Evolutionary conservation across 2,888 invertebrate species (phyloP), one percentile per base, ranked within the genome.

Genomic region (Drosophila formosana): DNA sequence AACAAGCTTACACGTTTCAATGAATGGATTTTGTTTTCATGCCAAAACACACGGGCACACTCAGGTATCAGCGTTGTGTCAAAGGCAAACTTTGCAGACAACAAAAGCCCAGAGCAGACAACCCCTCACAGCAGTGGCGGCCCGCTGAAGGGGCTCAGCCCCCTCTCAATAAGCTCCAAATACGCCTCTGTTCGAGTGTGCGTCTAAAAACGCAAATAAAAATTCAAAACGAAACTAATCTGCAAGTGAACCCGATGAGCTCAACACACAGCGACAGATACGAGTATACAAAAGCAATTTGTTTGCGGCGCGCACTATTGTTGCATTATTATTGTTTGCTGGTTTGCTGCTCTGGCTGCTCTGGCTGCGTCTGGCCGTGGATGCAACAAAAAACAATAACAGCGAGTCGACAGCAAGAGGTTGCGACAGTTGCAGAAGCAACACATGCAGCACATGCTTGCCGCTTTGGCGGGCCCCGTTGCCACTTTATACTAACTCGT

Each of bases 241-340:
- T 85, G 84, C 82, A 81, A 87, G 87, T 78, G 80, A 85, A 66
- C 70, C 70, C 75, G 67, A 61, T 61, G 63, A 67, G 69, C 68
- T 71, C 65, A 67, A 62, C 65, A 56, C 60, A 61, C 51, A 71
- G 43, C 60, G 13, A 41, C 43, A 41, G 8, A 30, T 23, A 46
- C 34, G 13, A 23, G 28, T 41, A 61, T 26, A 78, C 74, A 76
- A 86, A 83, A 86, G 89, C 84, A 84, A 84, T 84, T 84, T 84
- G 84, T 87, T 84, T 89, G 87, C 62, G 84, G 81, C 79, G 72
- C 79, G 69, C 83, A 84, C 81, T 86, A 83, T 88, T 83, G 83
- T 88, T 83, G 83, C 88, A 83, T 88, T 83, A 84, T 88, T 88
- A 84, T 84, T 83, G 89, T 88, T 83, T 88, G 88, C 70, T 77